These are phyloP conservation scores for Epinephelus malabaricus DNA, from an alignment of 2,797 vertebrate genomes.

Conservation along the genomic window DNA sequence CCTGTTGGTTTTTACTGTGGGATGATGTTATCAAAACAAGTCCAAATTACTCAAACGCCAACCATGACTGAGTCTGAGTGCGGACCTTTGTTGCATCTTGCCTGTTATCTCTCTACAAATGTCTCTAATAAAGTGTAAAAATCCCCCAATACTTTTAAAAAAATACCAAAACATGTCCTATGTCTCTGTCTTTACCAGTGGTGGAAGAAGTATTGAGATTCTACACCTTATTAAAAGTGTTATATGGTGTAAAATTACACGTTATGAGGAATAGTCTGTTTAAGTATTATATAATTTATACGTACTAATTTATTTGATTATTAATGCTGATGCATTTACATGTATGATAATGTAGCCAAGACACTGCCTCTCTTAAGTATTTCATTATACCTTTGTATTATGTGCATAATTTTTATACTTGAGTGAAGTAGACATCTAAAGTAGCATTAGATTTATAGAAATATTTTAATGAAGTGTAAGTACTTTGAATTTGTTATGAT, in stretches of 20 bases:
- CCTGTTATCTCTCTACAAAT: background rate
- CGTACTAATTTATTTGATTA: background rate
- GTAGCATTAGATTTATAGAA: background rate
- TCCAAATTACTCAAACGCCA: background rate
- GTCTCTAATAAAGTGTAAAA: background rate
- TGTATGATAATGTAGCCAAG: too few species aligned
- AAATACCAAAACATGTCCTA: too few species aligned
- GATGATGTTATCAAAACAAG: background rate
- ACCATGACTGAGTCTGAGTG: background rate
- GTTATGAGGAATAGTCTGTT: background rate
- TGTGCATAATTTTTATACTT: background rate
- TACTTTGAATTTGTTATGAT: background rate
- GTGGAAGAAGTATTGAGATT: background rate
- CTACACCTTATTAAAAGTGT: background rate
- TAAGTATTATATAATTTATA: background rate
- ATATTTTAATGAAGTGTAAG: background rate
- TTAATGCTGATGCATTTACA: background rate
- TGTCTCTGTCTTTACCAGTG: background rate
- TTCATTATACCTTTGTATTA: background rate
- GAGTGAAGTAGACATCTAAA: too few species aligned
- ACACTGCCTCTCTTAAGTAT: background rate
- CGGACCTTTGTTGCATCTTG: background rate
- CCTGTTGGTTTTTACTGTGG: background rate
- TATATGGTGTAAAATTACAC: background rate
- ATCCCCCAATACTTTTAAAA: background rate